A percentile compares a stretch with the other conserved stretches of the same genome.
Evolutionary conservation across 92 coral and sea anemone species (phyloP).

Genomic region (Paramuricea clavata): DNA sequence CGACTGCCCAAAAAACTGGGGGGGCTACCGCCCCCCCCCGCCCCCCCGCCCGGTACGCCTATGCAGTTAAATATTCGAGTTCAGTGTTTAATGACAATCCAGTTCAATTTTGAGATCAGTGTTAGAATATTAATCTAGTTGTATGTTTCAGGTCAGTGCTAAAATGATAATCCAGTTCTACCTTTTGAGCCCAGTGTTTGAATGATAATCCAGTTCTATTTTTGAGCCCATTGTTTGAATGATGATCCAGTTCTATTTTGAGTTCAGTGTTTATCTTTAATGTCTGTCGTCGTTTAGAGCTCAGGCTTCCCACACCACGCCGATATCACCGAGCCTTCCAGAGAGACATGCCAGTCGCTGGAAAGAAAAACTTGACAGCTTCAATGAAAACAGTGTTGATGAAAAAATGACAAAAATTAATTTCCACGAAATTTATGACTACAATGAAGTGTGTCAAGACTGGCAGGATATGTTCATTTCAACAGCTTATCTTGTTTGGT

Average conservation of each 20-base stretch:
- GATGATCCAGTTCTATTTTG: neutral
- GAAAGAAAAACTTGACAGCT: constrained; percentile 66
- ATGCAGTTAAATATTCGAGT: neutral
- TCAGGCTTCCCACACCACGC: constrained; percentile 81
- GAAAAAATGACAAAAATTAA: constrained; percentile 50
- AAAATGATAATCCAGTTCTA: too few relatives aligned
- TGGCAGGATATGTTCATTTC: constrained; percentile 94
- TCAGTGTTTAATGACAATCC: neutral
- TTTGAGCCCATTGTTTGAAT: neutral
- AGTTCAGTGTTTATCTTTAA: too few relatives aligned
- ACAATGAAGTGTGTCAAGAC: constrained; percentile 81
- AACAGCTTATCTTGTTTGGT: constrained; percentile 96
- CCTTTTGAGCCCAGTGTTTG: neutral
- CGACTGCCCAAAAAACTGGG: too few relatives aligned
- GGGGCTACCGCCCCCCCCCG: too few relatives aligned
- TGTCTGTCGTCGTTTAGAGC: constrained; percentile 39
- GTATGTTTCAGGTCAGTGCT: too few relatives aligned
- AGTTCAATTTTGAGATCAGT: neutral
- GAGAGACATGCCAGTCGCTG: constrained; percentile 70
- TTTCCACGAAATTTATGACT: constrained; percentile 88
- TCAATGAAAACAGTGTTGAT: neutral
- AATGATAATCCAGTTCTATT: neutral
- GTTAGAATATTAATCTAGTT: too few relatives aligned
- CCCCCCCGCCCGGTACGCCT: too few relatives aligned
- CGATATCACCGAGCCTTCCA: constrained; percentile 80